A percentile compares a stretch with the other conserved stretches of the same genome.
These are phyloP conservation scores for Halictus ligatus DNA, from an alignment of 2,888 invertebrate genomes.

Conservation along the genomic window DNA sequence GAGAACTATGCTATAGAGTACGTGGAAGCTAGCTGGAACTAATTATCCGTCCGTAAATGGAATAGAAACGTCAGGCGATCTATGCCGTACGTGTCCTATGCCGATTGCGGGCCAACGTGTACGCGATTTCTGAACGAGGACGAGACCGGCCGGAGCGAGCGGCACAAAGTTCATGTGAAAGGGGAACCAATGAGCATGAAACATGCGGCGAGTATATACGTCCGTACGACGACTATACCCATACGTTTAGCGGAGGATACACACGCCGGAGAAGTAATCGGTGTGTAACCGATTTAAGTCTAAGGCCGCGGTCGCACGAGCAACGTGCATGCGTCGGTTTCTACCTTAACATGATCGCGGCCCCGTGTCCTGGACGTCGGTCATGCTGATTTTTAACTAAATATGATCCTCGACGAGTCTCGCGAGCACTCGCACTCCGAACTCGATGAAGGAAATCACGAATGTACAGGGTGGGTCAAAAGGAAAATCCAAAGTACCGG, in stretches of 20 bases:
- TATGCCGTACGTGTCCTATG: conserved; percentile 29
- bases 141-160: conserved; percentile 76
- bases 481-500: neutral
- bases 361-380: neutral
- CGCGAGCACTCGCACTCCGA: neutral
- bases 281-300: conserved; percentile 33
- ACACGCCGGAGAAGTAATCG: conserved; percentile 26
- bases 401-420: neutral
- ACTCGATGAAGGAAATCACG: neutral
- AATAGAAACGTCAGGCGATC: conserved; percentile 66
- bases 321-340: neutral
- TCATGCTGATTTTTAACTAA: conserved; percentile 4
- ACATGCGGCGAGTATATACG: conserved; percentile 70
- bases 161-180: conserved; percentile 81
- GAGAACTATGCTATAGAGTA: conserved; percentile 14
- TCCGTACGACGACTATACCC: conserved; percentile 16
- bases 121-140: conserved; percentile 72
- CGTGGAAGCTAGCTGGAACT: conserved; percentile 68
- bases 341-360: conserved; percentile 1
- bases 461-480: neutral
- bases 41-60: conserved; percentile 75
- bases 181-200: conserved; percentile 77
- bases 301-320: conserved; percentile 23
- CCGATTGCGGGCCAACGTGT: conserved; percentile 9
- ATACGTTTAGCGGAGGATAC: conserved; percentile 29